phyloP scores from a whole-genome alignment of 2,888 invertebrate species.

The Aspidiotus destructor region DNA sequence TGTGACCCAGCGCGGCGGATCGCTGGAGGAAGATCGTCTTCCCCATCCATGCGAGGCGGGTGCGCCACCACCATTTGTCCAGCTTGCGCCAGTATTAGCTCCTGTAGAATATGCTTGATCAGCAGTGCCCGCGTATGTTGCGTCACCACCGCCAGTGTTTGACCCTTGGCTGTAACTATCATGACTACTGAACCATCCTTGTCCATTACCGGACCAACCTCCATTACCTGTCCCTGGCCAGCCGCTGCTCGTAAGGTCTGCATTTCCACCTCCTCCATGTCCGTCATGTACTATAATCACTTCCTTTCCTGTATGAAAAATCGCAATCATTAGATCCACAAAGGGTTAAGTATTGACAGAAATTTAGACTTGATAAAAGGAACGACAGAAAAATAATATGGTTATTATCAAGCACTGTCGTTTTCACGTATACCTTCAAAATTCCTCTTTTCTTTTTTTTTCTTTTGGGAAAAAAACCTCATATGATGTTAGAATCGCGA shows the following conservation, averaged over 20 bases:
- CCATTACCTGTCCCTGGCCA: conserved; percentile 34
- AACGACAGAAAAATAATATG: too few relatives aligned
- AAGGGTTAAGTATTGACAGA: neutral
- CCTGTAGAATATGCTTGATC: conserved; percentile 34
- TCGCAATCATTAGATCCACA: conserved; percentile 1
- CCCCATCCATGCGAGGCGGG: conserved; percentile 34
- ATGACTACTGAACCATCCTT: conserved; percentile 38
- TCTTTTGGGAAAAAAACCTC: too few relatives aligned
- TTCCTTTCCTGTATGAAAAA: conserved; percentile 36
- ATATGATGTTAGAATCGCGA: too few relatives aligned
- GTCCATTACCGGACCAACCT: conserved; percentile 33
- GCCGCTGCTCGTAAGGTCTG: conserved; percentile 32
- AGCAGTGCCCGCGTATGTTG: conserved; percentile 37
- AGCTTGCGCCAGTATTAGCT: conserved; percentile 21
- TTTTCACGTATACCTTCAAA: too few relatives aligned
- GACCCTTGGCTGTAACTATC: conserved; percentile 41
- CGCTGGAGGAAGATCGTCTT: conserved; percentile 31
- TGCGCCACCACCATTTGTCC: conserved; percentile 33
- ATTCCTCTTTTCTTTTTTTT: too few relatives aligned
- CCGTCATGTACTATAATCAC: conserved; percentile 38
- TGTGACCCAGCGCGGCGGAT: conserved; percentile 35
- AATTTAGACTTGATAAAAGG: too few relatives aligned
- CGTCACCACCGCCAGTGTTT: conserved; percentile 45
- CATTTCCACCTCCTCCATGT: conserved; percentile 35
- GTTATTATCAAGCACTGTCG: too few relatives aligned